A percentile compares a stretch with the other conserved stretches of the same genome.
Evolutionary conservation across 2,113 vertebrate genomes (phyloP).

Genomic region (Paraplagusia blochii): DNA sequence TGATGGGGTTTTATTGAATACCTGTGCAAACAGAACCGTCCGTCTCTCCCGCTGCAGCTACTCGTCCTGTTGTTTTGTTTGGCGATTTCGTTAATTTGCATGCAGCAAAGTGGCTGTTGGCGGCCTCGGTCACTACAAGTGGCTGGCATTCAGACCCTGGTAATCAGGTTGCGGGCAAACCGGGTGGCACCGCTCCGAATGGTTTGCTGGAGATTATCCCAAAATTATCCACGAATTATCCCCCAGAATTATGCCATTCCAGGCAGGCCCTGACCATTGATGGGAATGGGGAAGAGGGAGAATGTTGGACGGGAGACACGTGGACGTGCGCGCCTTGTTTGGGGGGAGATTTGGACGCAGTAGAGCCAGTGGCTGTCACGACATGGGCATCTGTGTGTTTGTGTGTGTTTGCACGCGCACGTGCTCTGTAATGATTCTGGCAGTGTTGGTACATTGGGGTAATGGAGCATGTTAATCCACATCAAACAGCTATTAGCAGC

Average conservation of each 20-base stretch:
- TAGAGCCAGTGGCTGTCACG: conserved; percentile 41
- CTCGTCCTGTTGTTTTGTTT: neutral
- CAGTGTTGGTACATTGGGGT: conserved; percentile 69
- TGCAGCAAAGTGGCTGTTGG: conserved; percentile 66
- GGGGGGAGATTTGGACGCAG: conserved; percentile 60
- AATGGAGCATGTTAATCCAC: conserved; percentile 76
- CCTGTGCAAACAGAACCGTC: conserved; percentile 24
- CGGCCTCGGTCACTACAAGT: conserved; percentile 69
- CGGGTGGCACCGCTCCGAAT: conserved; percentile 68
- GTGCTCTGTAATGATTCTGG: conserved; percentile 63
- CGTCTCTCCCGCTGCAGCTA: conserved; percentile 40
- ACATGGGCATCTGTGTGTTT: conserved; percentile 28
- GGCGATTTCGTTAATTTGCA: conserved; percentile 61
- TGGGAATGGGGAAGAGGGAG: conserved; percentile 48
- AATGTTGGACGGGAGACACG: conserved; percentile 51
- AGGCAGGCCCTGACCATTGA: conserved; percentile 64
- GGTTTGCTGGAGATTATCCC: conserved; percentile 76
- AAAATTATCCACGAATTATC: conserved; percentile 76
- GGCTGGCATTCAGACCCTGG: conserved; percentile 64
- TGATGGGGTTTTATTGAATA: conserved; percentile 14
- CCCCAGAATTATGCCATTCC: conserved; percentile 67
- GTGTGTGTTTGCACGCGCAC: neutral
- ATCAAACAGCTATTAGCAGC: conserved; percentile 69
- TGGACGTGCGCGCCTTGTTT: conserved; percentile 36
- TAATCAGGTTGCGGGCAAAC: conserved; percentile 73